Conservation (phyloP, 2,797 vertebrate genomes). For the Gymnothorax reevesii region DNA sequence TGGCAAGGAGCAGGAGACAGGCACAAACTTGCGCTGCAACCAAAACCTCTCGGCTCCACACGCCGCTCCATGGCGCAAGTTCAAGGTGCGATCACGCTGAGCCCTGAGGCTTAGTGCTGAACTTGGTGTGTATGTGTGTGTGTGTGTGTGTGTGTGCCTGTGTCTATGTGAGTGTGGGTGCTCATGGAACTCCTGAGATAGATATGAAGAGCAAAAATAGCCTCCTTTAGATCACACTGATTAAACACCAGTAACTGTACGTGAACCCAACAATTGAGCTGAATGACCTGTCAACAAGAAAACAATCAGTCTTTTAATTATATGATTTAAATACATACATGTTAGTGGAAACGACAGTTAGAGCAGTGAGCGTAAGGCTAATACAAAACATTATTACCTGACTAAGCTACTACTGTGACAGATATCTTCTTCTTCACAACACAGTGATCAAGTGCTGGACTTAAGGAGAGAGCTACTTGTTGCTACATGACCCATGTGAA, state of each 20-base stretch:
- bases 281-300: not conserved
- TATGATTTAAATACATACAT: constrained; percentile 3
- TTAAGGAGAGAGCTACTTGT: not conserved
- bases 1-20: constrained; percentile 57
- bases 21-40: constrained; percentile 68
- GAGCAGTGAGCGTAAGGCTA: not conserved
- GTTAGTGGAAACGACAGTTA: not conserved
- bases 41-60: constrained; percentile 56
- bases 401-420: not conserved
- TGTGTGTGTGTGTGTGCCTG: constrained; percentile 13
- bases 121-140: constrained; percentile 47
- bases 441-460: not conserved
- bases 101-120: constrained; percentile 61
- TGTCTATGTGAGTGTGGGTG: not conserved
- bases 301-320: not conserved
- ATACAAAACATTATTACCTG: not conserved
- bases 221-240: not conserved
- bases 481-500: not conserved
- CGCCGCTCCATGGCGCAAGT: constrained; percentile 69
- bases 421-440: not conserved
- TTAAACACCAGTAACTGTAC: constrained; percentile 40
- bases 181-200: constrained; percentile 38
- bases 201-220: constrained; percentile 4
- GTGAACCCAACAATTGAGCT: constrained; percentile 20
- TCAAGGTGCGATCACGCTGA: constrained; percentile 70